These are phyloP conservation scores for Drosophila parthenogenetica DNA, from an alignment of 2,888 invertebrate genomes.

Conservation along the genomic window DNA sequence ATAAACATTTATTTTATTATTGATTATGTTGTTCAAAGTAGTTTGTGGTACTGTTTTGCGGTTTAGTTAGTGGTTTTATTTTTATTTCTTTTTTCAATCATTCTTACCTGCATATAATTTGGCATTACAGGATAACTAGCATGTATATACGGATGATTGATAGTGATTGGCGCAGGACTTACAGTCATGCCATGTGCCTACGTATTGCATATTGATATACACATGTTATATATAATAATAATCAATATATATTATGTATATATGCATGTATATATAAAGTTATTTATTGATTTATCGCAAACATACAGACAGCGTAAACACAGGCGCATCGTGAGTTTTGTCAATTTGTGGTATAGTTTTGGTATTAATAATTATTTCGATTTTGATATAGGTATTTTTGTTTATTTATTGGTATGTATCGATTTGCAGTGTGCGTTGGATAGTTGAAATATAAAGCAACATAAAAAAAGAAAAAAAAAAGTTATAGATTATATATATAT, in stretches of 20 bases:
- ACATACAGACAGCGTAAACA: constrained; percentile 67
- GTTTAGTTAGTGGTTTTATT: constrained; percentile 34
- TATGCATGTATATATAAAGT: too few relatives aligned
- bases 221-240: constrained; percentile 47
- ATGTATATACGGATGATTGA: constrained; percentile 86
- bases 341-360: constrained; percentile 46
- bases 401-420: constrained; percentile 59
- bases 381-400: constrained; percentile 35
- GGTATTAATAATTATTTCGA: constrained; percentile 25
- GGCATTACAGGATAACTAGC: constrained; percentile 86
- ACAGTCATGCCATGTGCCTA: constrained; percentile 86
- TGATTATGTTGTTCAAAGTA: constrained; percentile 55
- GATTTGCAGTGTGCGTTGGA: constrained; percentile 73
- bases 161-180: constrained; percentile 86
- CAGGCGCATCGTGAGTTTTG: constrained; percentile 68
- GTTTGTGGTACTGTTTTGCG: constrained; percentile 42
- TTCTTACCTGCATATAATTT: constrained; percentile 86
- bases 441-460: constrained; percentile 77
- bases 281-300: constrained; percentile 53
- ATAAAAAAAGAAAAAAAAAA: constrained; percentile 79
- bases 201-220: constrained; percentile 54
- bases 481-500: constrained; percentile 68
- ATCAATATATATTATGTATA: constrained; percentile 13
- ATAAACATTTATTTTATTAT: constrained; percentile 61
- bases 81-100: constrained; percentile 38